Base-by-base conservation (phyloP, 2,888 invertebrate species). In the Notocelia uddmanniana region DNA sequence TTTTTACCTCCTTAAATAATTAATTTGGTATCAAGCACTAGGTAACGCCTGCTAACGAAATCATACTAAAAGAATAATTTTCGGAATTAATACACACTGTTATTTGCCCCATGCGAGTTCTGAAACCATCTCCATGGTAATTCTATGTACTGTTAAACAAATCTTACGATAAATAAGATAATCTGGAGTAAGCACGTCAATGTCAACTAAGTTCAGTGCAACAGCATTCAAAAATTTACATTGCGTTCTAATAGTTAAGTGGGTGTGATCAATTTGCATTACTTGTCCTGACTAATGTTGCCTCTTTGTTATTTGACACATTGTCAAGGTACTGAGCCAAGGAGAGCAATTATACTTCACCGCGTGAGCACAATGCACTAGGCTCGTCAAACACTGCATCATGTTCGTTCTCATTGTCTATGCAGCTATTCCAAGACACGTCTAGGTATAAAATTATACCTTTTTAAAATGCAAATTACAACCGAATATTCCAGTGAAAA, bases 321-420 rank as follows among this genome's bases (percentile, higher is more conserved):
- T 85, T 91, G 88, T 87, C 90, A 91, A 91, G 89, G 89, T 84
- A 82, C 77, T 69, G 76, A 81, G 82, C 83, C 88, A 88, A 89
- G 85, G 86, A 85, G 82, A 85, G 80, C 48, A 62, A 67, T 71
- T 67, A 67, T 31, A 19, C 45, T 45, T 57, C 26, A 26, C 10
- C 18, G 54, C 31, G n/a, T 18, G 34, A 55, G 23, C 41, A 41
- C 23, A 68, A 55, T 10, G n/a, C 18, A 10, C 31, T 18, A 55
- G 45, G 21, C 3, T 55, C 15, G 45, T 54, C 62, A 19, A 34
- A 55, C 54, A 59, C 18, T 60, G 15, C 23, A 60, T 41, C 34
- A 34, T 41, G 50, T 50, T 37, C 23, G 26, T 50, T 45, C 66
- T 59, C 66, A 59, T 66, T 60, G 66, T 71, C 21, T 60, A 66